Evolutionary conservation across 2,888 invertebrate genomes (phyloP), one percentile per base, ranked within the genome.

Genomic region (Cephalotes varians): DNA sequence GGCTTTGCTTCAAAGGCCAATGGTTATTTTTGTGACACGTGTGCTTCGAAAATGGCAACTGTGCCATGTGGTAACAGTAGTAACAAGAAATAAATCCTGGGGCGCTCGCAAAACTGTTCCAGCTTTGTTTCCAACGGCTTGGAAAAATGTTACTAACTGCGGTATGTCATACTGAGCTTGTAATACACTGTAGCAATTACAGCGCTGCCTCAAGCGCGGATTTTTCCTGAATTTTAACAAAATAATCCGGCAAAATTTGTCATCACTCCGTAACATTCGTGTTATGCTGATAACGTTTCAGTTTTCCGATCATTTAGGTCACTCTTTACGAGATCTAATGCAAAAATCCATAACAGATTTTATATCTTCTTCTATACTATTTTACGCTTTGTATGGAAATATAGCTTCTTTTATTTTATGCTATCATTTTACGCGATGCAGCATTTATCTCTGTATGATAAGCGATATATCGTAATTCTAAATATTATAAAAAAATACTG

Each of bases 191-290:
- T 54, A 28, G 69, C 69, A 77, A 77, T 77, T 77, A 77, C 77
- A 10, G 18, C 31, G 58, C 37, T 37, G 69, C 73, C 47, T 73
- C 73, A 72, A 80, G 73, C 58, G 58, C 73, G n/a, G 58, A 80
- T 72, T 80, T 80, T 72, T 80, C 6, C 34, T 60, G 79, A 54
- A 80, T 80, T 80, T 80, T 60, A 58, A 80, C 79, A 80, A 80
- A 80, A 80, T 80, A 80, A 80, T 80, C 49, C 34, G 34, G 7
- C 58, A 69, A 60, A 80, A 80, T 80, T 79, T 71, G 71, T 79
- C 79, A 79, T 69, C 58, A 25, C 58, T 34, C 47, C n/a, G 37
- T 37, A 54, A 77, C 54, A 60, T 21, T 21, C 34, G 31, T 37
- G 67, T 76, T 69, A 77, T 18, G 40, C 31, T 40, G 77, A 77